These are phyloP conservation scores for Caenorhabditis elegans DNA, from an alignment of 1,140 invertebrate species.

Conservation along the genomic window DNA sequence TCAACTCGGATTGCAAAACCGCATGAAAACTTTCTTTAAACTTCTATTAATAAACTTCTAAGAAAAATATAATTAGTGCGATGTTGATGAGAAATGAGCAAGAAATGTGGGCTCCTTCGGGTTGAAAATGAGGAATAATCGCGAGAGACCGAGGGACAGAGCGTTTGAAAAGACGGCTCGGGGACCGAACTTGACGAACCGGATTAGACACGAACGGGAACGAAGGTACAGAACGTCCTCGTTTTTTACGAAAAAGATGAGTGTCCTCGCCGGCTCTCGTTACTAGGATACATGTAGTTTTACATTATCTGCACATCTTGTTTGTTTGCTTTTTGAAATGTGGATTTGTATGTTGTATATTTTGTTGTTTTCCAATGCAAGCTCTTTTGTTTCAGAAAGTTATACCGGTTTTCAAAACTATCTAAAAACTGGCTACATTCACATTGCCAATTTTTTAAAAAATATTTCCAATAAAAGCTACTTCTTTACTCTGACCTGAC, in stretches of 20 bases:
- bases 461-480: no score
- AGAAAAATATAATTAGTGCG: not conserved
- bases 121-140: conserved; percentile 10
- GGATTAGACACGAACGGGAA: not conserved
- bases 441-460: no score
- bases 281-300: not conserved
- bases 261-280: not conserved
- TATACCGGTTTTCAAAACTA: no score
- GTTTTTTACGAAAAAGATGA: not conserved
- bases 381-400: no score
- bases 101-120: not conserved
- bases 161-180: not conserved
- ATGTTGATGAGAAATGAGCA: not conserved
- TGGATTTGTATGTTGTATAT: no score
- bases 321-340: not conserved
- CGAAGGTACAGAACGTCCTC: not conserved
- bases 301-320: not conserved
- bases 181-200: not conserved
- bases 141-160: not conserved
- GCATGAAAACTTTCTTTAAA: no score
- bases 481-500: no score
- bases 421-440: no score
- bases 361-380: no score
- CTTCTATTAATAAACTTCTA: not conserved
- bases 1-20: no score